phyloP scores from a whole-genome alignment of 2,113 vertebrate genomes.

The Ophiodon elongatus region DNA sequence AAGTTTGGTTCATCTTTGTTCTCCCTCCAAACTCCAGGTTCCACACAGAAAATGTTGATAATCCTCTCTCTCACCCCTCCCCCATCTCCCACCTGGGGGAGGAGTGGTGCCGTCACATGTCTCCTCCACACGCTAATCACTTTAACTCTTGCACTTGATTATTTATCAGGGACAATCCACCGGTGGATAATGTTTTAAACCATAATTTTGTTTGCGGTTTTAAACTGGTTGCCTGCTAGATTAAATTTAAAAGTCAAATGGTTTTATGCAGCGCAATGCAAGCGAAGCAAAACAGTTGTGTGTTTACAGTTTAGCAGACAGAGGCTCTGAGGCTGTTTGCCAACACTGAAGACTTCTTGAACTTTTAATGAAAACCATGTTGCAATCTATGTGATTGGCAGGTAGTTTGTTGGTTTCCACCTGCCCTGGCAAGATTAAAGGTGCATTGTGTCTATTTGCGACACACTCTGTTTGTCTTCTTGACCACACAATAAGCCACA shows the following conservation, averaged over 20 bases:
- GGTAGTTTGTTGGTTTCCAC: constrained; percentile 43
- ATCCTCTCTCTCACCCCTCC: constrained; percentile 10
- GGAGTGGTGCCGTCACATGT: constrained; percentile 78
- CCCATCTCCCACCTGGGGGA: constrained; percentile 85
- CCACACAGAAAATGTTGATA: constrained; percentile 21
- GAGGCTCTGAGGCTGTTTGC: constrained; percentile 47
- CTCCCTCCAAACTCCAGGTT: background rate
- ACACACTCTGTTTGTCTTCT: constrained; percentile 59
- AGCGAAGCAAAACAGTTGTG: constrained; percentile 24
- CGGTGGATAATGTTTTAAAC: constrained; percentile 91
- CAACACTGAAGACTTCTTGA: constrained; percentile 50
- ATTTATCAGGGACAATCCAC: constrained; percentile 94
- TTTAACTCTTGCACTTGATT: constrained; percentile 86
- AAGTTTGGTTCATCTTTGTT: constrained; percentile 4
- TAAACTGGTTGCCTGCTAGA: constrained; percentile 89
- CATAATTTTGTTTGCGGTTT: constrained; percentile 91
- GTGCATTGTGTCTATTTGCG: constrained; percentile 47
- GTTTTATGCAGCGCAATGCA: constrained; percentile 23
- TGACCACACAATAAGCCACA: constrained; percentile 67
- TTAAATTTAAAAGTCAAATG: constrained; percentile 96
- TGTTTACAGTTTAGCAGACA: constrained; percentile 54
- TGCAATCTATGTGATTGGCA: constrained; percentile 68
- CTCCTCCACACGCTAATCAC: constrained; percentile 90
- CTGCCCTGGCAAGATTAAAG: constrained; percentile 54
- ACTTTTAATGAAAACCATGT: constrained; percentile 73